phyloP scores from a whole-genome alignment of 2,888 invertebrate genomes.

The Pyrgus malvae region DNA sequence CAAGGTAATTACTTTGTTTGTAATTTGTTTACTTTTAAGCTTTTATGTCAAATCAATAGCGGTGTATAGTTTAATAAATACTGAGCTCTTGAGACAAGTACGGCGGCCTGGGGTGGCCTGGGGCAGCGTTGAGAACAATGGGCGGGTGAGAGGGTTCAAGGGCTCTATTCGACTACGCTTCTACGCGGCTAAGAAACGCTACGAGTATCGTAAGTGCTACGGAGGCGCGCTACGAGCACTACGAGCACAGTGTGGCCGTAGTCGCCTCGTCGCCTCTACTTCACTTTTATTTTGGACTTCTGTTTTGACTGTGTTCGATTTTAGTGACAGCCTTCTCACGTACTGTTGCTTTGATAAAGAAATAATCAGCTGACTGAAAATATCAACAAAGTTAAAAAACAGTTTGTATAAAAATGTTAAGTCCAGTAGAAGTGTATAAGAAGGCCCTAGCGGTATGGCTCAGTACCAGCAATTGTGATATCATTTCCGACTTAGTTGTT shows the following conservation, averaged over 20 bases:
- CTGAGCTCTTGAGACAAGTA: neutral
- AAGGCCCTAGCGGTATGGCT: neutral
- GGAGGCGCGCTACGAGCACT: neutral
- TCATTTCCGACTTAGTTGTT: constrained; percentile 15
- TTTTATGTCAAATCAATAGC: too few relatives aligned
- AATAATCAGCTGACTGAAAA: too few relatives aligned
- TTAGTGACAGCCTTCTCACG: constrained; percentile 2
- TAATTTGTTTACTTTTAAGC: too few relatives aligned
- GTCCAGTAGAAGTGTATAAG: neutral
- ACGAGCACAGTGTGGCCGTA: too few relatives aligned
- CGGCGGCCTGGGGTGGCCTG: too few relatives aligned
- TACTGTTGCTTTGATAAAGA: neutral
- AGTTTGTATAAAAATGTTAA: too few relatives aligned
- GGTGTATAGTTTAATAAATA: neutral
- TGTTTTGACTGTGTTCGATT: too few relatives aligned
- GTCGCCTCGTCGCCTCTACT: too few relatives aligned
- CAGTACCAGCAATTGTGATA: constrained; percentile 16
- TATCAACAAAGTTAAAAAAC: too few relatives aligned
- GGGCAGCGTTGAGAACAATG: neutral
- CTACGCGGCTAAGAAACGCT: neutral
- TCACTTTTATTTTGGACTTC: too few relatives aligned
- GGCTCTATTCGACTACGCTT: neutral
- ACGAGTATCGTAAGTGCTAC: neutral
- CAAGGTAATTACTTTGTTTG: too few relatives aligned
- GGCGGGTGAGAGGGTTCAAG: neutral